phyloP scores from a whole-genome alignment of 2,113 vertebrate genomes.

The Lutjanus erythropterus region DNA sequence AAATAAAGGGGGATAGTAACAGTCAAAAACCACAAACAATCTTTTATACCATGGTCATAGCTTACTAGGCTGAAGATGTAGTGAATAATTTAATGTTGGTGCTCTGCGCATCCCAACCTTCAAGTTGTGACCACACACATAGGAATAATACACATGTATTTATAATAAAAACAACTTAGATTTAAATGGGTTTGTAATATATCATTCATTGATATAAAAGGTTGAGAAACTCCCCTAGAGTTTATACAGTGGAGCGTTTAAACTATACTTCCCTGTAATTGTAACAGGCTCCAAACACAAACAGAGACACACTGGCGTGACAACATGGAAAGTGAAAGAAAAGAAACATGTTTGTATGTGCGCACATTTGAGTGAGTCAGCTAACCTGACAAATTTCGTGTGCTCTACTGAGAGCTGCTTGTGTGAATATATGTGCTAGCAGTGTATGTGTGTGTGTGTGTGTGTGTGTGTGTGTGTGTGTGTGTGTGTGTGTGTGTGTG shows the following conservation, averaged over 20 bases:
- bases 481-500: background rate
- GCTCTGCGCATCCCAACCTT: too few relatives aligned
- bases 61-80: background rate
- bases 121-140: too few relatives aligned
- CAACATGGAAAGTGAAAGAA: constrained; percentile 53
- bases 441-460: too few relatives aligned
- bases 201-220: background rate
- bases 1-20: background rate
- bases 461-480: background rate
- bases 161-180: background rate
- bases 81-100: background rate
- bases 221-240: background rate
- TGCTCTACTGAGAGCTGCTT: background rate
- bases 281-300: constrained; percentile 23
- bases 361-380: background rate
- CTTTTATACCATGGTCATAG: background rate
- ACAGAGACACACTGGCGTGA: constrained; percentile 40
- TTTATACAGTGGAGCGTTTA: constrained; percentile 7
- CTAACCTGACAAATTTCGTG: constrained; percentile 11
- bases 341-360: background rate
- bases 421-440: background rate
- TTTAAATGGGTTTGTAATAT: too few relatives aligned
- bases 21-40: background rate
- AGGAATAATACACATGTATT: background rate
- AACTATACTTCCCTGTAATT: constrained; percentile 23